Evolutionary conservation across 2,113 vertebrate species (phyloP), one percentile per base, ranked within the genome.

Genomic region (Bos taurus): DNA sequence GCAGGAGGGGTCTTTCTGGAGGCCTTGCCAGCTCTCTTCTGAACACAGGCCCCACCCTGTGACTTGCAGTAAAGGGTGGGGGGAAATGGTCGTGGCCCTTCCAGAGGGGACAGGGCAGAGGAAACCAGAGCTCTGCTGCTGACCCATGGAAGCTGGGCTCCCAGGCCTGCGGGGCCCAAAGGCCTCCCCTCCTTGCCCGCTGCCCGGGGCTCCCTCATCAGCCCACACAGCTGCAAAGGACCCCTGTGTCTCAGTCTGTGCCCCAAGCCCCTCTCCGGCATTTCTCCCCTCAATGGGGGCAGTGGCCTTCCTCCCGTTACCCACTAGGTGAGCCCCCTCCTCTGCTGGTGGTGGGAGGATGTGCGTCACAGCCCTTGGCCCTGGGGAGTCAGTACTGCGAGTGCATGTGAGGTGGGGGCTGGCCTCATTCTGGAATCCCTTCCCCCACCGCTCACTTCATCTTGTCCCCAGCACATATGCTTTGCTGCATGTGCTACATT

Each of bases 401-500:
- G 88, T 78, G 88, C 96, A 60, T 4, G 84, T 16, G 57, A 90
- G 57, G 33, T 0, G 64, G 96, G 90, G 80, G 19, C 59, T 11
- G 48, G 96, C 87, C 95, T 94, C 30, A 0, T 46, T 86, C 92
- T 9, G 64, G 87, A 64, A 5, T 17, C 95, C 97, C 91, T 48
- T 36, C 25, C 50, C 56, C 64, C 33, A 3, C 56, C 3, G 54
- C 67, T 30, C 81, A 46, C 93, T 71, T 23, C 74, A 15, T 48
- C 92, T 67, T 57, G 82, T 6, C 60, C 62, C 93, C 80, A 81
- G 59, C 91, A 46, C 83, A 50, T 14, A 11, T 33, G 97, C 98
- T 98, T 95, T 40, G 97, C 97, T 52, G 97, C 97, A 97, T 97
- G 97, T 2, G 84, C 98, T 95, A 13, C 13, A 1, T 67, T 78